Evolutionary conservation across 1,140 invertebrate genomes (phyloP), one percentile per base, ranked within the genome.

Genomic region (Micrasema minimum): DNA sequence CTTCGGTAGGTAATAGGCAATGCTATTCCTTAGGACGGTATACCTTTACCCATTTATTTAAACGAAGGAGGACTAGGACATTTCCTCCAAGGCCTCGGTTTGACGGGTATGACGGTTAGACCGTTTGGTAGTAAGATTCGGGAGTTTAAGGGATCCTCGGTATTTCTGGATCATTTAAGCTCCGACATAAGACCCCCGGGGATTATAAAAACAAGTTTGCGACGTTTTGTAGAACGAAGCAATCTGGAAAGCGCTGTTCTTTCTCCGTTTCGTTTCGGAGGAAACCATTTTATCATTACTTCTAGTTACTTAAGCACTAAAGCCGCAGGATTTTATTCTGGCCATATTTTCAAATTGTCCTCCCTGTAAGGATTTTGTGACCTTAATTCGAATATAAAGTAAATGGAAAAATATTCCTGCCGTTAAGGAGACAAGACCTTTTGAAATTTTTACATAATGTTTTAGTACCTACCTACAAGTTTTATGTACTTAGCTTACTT

Each of bases 161-260:
- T 72, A 75, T 75, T 75, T 75, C 73, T 71, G 73, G 66, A 71
- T 72, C 73, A 71, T 75, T 75, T 71, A 75, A 75, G 73, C 69
- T 31, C 66, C 26, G 45, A 61, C 68, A 59, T 45, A 69, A 68
- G 73, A 71, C 73, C 67, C 73, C 38, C 65, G 73, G 73, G 73
- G 73, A 75, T 75, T 75, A 75, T 75, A 75, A 75, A 75, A 75
- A 71, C 73, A 75, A 71, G 69, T 55, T 69, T 75, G 53, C 48
- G 73, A 72, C 73, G 69, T 71, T 71, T 71, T 71, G 73, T 71
- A 69, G 73, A 69, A 74, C 64, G 65, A 71, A 74, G 72, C 72
- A 71, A 74, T 74, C 65, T 74, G 23, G 37, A 38, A 64, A 71
- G 57, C 68, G 64, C 11, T 48, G 69, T 71, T 67, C 69, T 68